A percentile compares a stretch with the other conserved stretches of the same genome.
phyloP scores from a whole-genome alignment of 2,113 vertebrate species.

The Coptodon bakossiorum region DNA sequence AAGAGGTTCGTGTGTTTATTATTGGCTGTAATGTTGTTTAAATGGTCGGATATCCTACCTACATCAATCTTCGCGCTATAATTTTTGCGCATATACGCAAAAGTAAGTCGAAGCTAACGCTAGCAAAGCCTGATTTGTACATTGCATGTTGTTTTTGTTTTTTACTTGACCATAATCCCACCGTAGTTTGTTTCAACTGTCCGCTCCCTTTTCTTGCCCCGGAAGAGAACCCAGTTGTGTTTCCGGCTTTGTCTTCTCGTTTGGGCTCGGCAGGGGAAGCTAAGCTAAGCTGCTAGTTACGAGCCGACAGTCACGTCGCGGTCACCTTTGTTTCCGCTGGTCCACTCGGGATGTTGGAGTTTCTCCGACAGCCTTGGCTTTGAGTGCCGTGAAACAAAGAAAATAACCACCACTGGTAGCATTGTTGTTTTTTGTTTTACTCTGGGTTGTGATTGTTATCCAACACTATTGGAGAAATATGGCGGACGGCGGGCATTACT shows the following conservation, averaged over 20 bases:
- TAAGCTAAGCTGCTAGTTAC: neutral
- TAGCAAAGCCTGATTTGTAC: neutral
- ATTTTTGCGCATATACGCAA: neutral
- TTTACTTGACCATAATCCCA: neutral
- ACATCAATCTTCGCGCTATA: neutral
- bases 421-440: neutral
- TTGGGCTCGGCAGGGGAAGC: neutral
- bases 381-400: neutral
- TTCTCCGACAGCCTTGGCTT: neutral
- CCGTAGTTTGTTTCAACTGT: neutral
- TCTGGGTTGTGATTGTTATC: neutral
- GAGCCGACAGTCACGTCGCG: neutral
- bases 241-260: constrained; percentile 2
- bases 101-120: neutral
- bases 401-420: neutral
- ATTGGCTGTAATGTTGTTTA: neutral
- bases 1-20: neutral
- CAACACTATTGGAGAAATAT: constrained; percentile 45
- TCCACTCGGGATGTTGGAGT: neutral
- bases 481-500: constrained; percentile 67
- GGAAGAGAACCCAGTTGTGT: neutral
- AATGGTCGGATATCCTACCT: neutral
- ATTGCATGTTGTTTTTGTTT: neutral
- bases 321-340: neutral
- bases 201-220: neutral